phyloP scores from a whole-genome alignment of 1,140 invertebrate species.

The Littorina saxatilis region DNA sequence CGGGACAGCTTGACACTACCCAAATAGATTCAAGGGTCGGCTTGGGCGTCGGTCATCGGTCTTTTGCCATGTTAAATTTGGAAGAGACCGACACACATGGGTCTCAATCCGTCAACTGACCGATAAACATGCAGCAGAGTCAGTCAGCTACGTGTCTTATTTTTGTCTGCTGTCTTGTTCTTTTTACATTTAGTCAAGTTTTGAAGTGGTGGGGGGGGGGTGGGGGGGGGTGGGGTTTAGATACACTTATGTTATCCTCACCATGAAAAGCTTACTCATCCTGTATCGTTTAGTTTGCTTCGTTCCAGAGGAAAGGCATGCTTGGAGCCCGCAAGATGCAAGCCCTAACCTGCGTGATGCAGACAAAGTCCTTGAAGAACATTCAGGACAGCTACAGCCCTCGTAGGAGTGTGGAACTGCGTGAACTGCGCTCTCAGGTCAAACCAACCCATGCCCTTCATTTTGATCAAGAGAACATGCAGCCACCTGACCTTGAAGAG shows the following conservation, averaged over 20 bases:
- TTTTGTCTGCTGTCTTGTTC: too few relatives aligned
- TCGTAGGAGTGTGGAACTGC: conserved; percentile 39
- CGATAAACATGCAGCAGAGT: too few relatives aligned
- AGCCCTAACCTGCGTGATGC: conserved; percentile 51
- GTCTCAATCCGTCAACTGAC: too few relatives aligned
- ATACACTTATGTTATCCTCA: background rate
- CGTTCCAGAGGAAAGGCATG: conserved; percentile 54
- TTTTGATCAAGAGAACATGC: conserved; percentile 37
- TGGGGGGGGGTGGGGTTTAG: too few relatives aligned
- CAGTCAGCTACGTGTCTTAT: too few relatives aligned
- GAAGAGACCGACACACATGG: too few relatives aligned
- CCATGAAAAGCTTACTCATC: background rate
- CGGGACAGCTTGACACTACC: too few relatives aligned
- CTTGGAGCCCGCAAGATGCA: conserved; percentile 44
- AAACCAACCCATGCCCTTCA: background rate
- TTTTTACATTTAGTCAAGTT: too few relatives aligned
- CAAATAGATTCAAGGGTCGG: too few relatives aligned
- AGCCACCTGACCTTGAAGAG: conserved; percentile 6
- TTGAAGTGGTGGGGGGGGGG: too few relatives aligned
- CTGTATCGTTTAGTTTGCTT: background rate
- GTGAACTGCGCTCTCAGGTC: conserved; percentile 29
- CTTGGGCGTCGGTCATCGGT: too few relatives aligned
- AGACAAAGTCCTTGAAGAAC: conserved; percentile 57
- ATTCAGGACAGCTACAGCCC: conserved; percentile 61
- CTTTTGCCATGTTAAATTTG: too few relatives aligned